These are phyloP conservation scores for Phytoseiulus persimilis DNA, from an alignment of 2,888 invertebrate species.

Conservation along the genomic window DNA sequence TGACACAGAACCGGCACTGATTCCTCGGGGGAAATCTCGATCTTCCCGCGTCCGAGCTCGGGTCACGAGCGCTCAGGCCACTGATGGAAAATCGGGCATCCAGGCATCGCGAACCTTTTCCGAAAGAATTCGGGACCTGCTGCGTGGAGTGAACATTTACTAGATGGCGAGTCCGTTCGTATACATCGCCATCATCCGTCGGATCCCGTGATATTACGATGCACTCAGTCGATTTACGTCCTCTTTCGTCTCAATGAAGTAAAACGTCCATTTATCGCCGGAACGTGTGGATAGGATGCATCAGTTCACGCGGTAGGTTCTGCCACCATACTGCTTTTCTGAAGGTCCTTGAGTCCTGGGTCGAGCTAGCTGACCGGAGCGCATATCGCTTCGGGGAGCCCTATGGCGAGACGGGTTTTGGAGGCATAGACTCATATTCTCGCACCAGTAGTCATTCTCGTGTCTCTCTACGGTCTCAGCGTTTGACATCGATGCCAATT, in stretches of 20 bases:
- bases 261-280: not conserved
- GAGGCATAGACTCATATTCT: no score
- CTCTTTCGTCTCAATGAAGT: not conserved
- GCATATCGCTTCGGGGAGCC: not conserved
- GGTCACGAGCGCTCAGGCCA: not conserved
- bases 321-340: not conserved
- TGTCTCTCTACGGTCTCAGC: no score
- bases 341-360: not conserved
- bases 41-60: not conserved
- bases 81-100: not conserved
- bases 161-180: not conserved
- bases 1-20: not conserved
- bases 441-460: not conserved
- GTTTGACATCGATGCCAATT: no score
- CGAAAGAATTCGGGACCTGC: not conserved
- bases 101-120: not conserved
- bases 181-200: not conserved
- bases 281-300: not conserved
- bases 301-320: not conserved
- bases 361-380: not conserved
- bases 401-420: not conserved
- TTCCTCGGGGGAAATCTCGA: not conserved
- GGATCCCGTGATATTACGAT: not conserved
- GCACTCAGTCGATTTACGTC: not conserved
- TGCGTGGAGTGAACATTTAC: not conserved